Base-by-base conservation (phyloP, 1,140 invertebrate genomes). In the Myzus persicae region DNA sequence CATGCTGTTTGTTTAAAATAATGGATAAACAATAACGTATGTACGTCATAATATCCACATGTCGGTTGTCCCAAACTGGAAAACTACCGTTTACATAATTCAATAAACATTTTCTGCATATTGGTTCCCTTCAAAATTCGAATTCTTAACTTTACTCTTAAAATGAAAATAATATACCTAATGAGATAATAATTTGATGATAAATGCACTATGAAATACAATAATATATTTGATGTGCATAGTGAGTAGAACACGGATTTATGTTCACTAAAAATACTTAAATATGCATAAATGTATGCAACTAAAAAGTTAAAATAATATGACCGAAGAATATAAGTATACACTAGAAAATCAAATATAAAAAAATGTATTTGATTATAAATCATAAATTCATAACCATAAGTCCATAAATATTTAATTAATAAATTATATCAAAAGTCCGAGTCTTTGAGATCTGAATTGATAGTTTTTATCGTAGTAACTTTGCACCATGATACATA, bases 11-110 rank as follows among this genome's bases (percentile, higher is more conserved):
- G 90, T 46, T 81, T 76, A 22, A 26, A 81, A 91, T 82, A 91
- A 82, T 91, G 67, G 67, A 91, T 91, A 91, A 91, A 91, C 90
- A 91, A 91, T 82, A 91, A 91, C 44, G 67, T 42, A 76, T 38
- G 36, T 38, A 51, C 87, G 54, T 54, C 46, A 89, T 38, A 89
- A 31, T 24, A 85, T 89, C 46, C n/a, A 51, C 46, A 44, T 20
- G 8, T 38, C 20, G n/a, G 38, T 51, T 51, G 20, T 89, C 24
- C 46, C 22, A 26, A 51, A 89, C n/a, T 31, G 22, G 18, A 14
- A 88, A n/a, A 46, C 44, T 42, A 11, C 42, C 46, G 31, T 46
- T 88, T 20, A 22, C n/a, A 88, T 46, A 87, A 46, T 46, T 46
- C 20, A n/a, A 48, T 36, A 48, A 24, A 87, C 24, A 36, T 88